Conservation (phyloP, 2,888 invertebrate genomes). For the Gasteruption jaculator region DNA sequence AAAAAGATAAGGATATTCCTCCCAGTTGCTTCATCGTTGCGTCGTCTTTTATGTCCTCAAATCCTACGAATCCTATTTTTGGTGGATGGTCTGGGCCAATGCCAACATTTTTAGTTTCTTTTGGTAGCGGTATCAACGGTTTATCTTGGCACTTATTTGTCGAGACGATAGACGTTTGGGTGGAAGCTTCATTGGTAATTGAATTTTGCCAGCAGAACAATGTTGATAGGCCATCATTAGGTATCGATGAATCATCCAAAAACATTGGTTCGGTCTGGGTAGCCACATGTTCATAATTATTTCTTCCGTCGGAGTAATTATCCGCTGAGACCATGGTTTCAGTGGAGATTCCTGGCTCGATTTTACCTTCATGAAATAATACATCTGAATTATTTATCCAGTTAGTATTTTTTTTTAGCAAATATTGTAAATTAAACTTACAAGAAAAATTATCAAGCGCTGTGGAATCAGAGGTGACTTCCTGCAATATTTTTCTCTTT, state of each 20-base stretch:
- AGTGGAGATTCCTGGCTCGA: too few relatives aligned
- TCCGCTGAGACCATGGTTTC: too few relatives aligned
- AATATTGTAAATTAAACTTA: too few relatives aligned
- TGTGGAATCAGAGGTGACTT: neutral
- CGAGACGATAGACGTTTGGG: neutral
- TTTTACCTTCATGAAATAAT: too few relatives aligned
- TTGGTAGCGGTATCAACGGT: neutral
- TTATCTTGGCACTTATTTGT: neutral
- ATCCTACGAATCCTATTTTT: neutral
- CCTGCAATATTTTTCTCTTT: neutral
- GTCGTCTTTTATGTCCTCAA: neutral
- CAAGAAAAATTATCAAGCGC: too few relatives aligned
- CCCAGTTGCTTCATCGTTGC: neutral
- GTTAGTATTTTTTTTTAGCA: too few relatives aligned
- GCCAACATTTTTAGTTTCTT: neutral
- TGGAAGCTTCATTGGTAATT: neutral
- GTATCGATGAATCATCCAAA: too few relatives aligned
- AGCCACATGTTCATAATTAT: too few relatives aligned
- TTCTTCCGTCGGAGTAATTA: too few relatives aligned
- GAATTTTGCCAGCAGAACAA: neutral
- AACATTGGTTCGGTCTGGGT: too few relatives aligned
- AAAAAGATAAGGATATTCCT: constrained; percentile 12
- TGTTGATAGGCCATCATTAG: too few relatives aligned
- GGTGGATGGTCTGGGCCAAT: neutral
- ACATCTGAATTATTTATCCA: too few relatives aligned